Percentiles rank a stretch among this genome's conserved stretches.
These are phyloP conservation scores for Orthonevra nobilis DNA, from an alignment of 2,888 invertebrate species.

Conservation along the genomic window DNA sequence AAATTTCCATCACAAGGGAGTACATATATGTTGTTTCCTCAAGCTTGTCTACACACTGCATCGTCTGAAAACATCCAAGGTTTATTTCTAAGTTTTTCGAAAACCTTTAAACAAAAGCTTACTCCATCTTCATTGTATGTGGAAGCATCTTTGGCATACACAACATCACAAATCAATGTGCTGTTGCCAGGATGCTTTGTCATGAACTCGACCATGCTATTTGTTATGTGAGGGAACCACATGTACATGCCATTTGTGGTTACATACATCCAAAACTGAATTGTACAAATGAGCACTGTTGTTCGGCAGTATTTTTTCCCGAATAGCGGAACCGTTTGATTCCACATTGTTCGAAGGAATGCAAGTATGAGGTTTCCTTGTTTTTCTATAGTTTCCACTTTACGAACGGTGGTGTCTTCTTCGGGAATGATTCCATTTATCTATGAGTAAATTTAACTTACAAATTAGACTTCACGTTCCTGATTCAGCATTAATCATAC, in stretches of 20 bases:
- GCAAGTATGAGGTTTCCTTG: constrained; percentile 68
- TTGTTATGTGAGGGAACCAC: constrained; percentile 78
- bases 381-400: constrained; percentile 17
- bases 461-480: too few relatives aligned
- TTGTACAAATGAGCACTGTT: constrained; percentile 75
- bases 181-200: constrained; percentile 72
- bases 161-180: constrained; percentile 74
- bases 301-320: constrained; percentile 73
- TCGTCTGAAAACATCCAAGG: constrained; percentile 58
- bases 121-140: constrained; percentile 71
- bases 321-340: constrained; percentile 77
- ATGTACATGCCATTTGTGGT: constrained; percentile 76
- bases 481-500: too few relatives aligned
- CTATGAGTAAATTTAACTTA: constrained; percentile 59
- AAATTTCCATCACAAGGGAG: constrained; percentile 74
- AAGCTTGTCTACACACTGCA: constrained; percentile 72
- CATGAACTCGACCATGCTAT: constrained; percentile 75
- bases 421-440: constrained; percentile 72
- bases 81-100: too few relatives aligned
- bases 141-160: constrained; percentile 71
- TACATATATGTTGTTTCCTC: constrained; percentile 74
- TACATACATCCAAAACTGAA: constrained; percentile 76
- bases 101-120: too few relatives aligned
- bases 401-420: constrained; percentile 53
- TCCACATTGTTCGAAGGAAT: constrained; percentile 75